Evolutionary conservation across 2,888 invertebrate species (phyloP).

Genomic region (Drosophila picticornis): DNA sequence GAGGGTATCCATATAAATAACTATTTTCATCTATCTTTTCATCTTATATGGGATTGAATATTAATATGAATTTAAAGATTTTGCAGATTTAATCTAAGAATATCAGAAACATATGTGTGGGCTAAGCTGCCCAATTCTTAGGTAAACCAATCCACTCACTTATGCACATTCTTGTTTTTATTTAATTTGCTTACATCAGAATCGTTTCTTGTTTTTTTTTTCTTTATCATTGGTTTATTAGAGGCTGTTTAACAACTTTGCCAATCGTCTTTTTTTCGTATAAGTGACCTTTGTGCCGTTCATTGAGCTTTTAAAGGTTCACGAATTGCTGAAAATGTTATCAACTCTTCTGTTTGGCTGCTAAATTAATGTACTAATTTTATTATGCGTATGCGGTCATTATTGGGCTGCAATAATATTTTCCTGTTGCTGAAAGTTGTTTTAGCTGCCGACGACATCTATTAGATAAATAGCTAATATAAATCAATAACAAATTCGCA

Average conservation of each 20-base stretch:
- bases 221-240: slow-evolving; percentile 7
- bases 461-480: slow-evolving; percentile 21
- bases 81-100: not conserved
- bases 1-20: not conserved
- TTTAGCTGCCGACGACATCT: slow-evolving; percentile 24
- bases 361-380: slow-evolving; percentile 30
- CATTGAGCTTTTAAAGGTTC: slow-evolving; percentile 40
- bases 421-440: slow-evolving; percentile 36
- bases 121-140: not conserved
- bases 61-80: not conserved
- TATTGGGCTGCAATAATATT: slow-evolving; percentile 22
- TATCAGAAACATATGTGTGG: not conserved
- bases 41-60: not conserved
- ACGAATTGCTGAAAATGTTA: slow-evolving; percentile 4
- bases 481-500: slow-evolving; percentile 7
- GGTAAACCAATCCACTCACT: not conserved
- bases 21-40: not conserved
- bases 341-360: slow-evolving; percentile 18
- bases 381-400: slow-evolving; percentile 1
- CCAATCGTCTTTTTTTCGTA: not conserved
- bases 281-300: slow-evolving; percentile 33
- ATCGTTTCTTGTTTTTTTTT: slow-evolving; percentile 13
- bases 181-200: slow-evolving; percentile 22
- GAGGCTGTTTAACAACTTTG: slow-evolving; percentile 1
- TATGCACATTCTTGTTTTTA: not conserved